A percentile compares a stretch with the other conserved stretches of the same genome.
Evolutionary conservation across 2,888 invertebrate species (phyloP).

Genomic region (Stratiomys singularior): DNA sequence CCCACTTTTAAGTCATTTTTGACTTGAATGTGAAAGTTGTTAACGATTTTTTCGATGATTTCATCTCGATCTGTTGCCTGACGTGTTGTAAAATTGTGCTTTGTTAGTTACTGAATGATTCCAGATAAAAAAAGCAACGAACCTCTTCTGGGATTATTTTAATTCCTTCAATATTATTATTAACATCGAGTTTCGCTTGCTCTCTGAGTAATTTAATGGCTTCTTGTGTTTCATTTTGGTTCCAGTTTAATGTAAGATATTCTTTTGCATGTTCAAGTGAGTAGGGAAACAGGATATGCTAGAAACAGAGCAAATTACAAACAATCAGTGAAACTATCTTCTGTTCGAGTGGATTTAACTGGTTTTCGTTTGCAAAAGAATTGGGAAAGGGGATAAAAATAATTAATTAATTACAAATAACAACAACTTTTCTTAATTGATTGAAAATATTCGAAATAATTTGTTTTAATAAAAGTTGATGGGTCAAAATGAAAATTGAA

Average conservation of each 20-base stretch:
- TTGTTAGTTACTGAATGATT: not conserved
- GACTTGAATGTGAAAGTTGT: conserved; percentile 84
- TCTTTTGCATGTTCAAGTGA: conserved; percentile 76
- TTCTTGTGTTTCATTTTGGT: conserved; percentile 73
- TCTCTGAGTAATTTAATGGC: conserved; percentile 75
- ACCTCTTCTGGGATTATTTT: conserved; percentile 69
- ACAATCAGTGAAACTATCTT: too few relatives aligned
- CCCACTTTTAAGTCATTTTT: conserved; percentile 81
- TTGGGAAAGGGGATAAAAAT: too few relatives aligned
- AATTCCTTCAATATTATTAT: conserved; percentile 70
- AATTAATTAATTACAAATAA: too few relatives aligned
- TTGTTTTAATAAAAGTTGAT: too few relatives aligned
- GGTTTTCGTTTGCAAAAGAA: too few relatives aligned
- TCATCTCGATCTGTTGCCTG: conserved; percentile 67
- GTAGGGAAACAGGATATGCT: conserved; percentile 84
- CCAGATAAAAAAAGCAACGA: conserved; percentile 53
- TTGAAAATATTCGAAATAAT: too few relatives aligned
- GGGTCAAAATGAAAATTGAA: too few relatives aligned
- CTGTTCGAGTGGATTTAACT: too few relatives aligned
- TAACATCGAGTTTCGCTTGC: conserved; percentile 70
- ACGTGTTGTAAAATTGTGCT: not conserved
- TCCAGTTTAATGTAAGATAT: conserved; percentile 79
- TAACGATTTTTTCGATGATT: conserved; percentile 72
- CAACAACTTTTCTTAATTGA: too few relatives aligned
- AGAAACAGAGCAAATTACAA: conserved; percentile 56